Conservation (phyloP, 2,888 invertebrate species). For the Margaritifera margaritifera region DNA sequence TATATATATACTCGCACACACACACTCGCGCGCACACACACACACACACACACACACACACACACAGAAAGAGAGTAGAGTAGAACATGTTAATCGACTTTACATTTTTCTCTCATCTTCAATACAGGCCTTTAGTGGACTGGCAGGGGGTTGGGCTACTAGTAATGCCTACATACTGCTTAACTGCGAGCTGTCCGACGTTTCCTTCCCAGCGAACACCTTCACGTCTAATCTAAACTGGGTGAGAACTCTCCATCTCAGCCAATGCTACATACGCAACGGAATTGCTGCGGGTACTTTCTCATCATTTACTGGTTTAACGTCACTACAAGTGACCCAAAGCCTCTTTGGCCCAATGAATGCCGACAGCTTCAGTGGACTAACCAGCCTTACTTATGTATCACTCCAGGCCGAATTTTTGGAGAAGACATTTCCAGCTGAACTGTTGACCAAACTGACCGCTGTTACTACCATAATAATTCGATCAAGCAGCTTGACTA, state of each 20-base stretch:
- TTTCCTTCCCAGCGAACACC: slow-evolving; percentile 1
- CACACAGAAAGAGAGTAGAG: too few species aligned
- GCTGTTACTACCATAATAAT: slow-evolving; percentile 15
- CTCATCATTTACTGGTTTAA: slow-evolving; percentile 12
- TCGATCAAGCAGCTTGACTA: slow-evolving; percentile 14
- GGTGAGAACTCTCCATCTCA: slow-evolving; percentile 11
- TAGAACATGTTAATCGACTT: too few species aligned
- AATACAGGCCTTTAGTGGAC: slow-evolving; percentile 15
- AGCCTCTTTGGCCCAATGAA: slow-evolving; percentile 19
- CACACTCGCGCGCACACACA: too few species aligned
- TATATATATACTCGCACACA: too few species aligned
- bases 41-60: too few species aligned
- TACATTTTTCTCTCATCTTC: too few species aligned
- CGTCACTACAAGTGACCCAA: slow-evolving; percentile 8
- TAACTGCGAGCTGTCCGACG: slow-evolving; percentile 13
- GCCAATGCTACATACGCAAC: slow-evolving; percentile 18
- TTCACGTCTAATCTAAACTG: slow-evolving; percentile 18
- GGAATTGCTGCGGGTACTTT: slow-evolving; percentile 21
- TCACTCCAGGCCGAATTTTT: slow-evolving; percentile 18
- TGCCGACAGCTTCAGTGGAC: slow-evolving; percentile 18
- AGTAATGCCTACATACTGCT: slow-evolving; percentile 5
- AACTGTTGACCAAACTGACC: slow-evolving; percentile 11
- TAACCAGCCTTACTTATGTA: slow-evolving; percentile 5
- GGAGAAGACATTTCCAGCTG: slow-evolving; percentile 9
- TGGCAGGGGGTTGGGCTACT: background rate